phyloP scores from a whole-genome alignment of 2,113 vertebrate genomes.

The Dipodomys stephensi region DNA sequence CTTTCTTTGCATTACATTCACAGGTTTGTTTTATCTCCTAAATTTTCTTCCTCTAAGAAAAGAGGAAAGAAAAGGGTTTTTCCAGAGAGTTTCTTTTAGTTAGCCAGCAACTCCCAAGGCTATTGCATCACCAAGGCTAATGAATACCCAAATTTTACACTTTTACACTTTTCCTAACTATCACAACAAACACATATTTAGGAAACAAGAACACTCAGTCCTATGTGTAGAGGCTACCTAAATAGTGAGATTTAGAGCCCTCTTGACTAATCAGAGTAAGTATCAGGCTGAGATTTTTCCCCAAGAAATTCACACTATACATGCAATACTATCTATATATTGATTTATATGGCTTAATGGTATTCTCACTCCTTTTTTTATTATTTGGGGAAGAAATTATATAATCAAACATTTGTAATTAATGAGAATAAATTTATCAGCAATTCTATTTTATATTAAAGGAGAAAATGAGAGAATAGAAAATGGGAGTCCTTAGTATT shows the following conservation, averaged over 20 bases:
- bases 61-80: background rate
- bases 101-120: background rate
- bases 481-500: background rate
- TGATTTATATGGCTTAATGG: background rate
- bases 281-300: background rate
- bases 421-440: conserved; percentile 8
- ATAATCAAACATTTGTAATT: conserved; percentile 42
- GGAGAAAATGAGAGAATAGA: conserved; percentile 11
- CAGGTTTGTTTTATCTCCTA: conserved; percentile 33
- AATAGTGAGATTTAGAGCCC: background rate
- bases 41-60: conserved; percentile 10
- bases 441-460: conserved; percentile 16
- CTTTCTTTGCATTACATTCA: conserved; percentile 42
- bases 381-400: background rate
- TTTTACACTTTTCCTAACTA: conserved; percentile 59
- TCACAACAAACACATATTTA: conserved; percentile 61
- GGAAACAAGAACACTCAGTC: conserved; percentile 35
- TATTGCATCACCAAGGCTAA: conserved; percentile 53
- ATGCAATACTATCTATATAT: background rate
- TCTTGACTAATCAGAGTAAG: background rate
- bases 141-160: conserved; percentile 32
- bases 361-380: conserved; percentile 26
- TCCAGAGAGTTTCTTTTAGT: conserved; percentile 24
- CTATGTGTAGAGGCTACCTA: background rate
- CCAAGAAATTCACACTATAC: background rate